Evolutionary conservation across 1,140 invertebrate genomes (phyloP), one percentile per base, ranked within the genome.

Genomic region (Euwallacea fornicatus): DNA sequence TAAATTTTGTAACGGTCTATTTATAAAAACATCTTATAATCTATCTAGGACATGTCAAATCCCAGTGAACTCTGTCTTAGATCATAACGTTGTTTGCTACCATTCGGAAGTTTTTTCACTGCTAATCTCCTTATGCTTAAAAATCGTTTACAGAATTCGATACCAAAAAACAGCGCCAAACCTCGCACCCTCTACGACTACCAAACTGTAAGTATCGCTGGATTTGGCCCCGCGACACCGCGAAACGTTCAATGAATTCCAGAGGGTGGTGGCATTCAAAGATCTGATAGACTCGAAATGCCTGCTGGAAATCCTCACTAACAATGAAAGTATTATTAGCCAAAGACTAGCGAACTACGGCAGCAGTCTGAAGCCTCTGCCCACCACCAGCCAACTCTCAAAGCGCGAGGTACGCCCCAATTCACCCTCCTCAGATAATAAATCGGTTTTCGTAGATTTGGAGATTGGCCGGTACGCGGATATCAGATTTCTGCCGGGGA

Each of bases 401-500:
- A 79, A 79, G 71, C 46, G 74, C 46, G 73, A 78, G 74, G 78
- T 79, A 7, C 54, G 16, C 16, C 54, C 1, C 16, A 63, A 13
- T 50, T 56, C 16, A 16, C 9, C 46, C 9, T 50, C 46, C 6
- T 50, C 46, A 56, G 16, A 56, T 15, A 58, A 65, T 42, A 53
- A 15, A 13, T 73, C 61, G 9, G 42, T 63, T 74, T 64, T 33
- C 21, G 1, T 42, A 79, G 77, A 76, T 78, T 72, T 77, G 74
- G 70, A 60, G 69, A 16, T 63, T 79, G 15, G 78, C 73, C 15
- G 78, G 77, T n/a, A 68, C 73, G 54, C 72, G 76, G 66, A 76
- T 79, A 54, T 67, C 67, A 7, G 78, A 79, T 58, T 78, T 79
- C 54, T 79, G 78, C 65, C 71, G 73, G 50, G 78, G 77, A 9